Conservation (phyloP, 2,888 invertebrate genomes). For the Electrophaes corylata region DNA sequence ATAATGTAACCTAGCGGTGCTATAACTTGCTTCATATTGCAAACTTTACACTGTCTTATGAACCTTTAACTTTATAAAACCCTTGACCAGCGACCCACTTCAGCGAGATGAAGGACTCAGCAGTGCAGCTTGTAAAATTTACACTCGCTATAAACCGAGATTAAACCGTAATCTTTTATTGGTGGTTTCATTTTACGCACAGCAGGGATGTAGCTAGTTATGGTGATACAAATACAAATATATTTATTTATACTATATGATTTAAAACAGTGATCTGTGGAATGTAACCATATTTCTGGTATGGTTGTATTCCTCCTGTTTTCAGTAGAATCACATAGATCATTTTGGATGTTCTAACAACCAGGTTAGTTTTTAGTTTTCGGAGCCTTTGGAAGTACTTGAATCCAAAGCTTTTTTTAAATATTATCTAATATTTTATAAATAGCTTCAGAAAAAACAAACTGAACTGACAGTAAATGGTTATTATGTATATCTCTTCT, state of each 20-base stretch:
- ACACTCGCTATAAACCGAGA: slow-evolving; percentile 64
- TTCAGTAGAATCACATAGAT: too few relatives aligned
- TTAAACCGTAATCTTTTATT: slow-evolving; percentile 67
- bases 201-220: slow-evolving; percentile 6
- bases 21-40: not conserved
- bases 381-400: too few relatives aligned
- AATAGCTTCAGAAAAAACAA: too few relatives aligned
- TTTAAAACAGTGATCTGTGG: too few relatives aligned
- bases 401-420: too few relatives aligned
- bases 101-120: slow-evolving; percentile 53
- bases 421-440: too few relatives aligned
- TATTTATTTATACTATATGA: not conserved
- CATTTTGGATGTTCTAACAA: too few relatives aligned
- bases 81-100: slow-evolving; percentile 59
- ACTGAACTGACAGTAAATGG: too few relatives aligned
- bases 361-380: too few relatives aligned
- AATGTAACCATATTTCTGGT: too few relatives aligned
- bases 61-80: slow-evolving; percentile 34
- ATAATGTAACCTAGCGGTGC: not conserved
- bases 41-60: slow-evolving; percentile 26
- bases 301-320: too few relatives aligned
- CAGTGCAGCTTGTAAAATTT: slow-evolving; percentile 65
- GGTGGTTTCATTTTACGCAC: slow-evolving; percentile 61
- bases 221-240: not conserved
- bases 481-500: too few relatives aligned